These are phyloP conservation scores for Dromaius novaehollandiae DNA, from an alignment of 2,113 vertebrate species.

Conservation along the genomic window DNA sequence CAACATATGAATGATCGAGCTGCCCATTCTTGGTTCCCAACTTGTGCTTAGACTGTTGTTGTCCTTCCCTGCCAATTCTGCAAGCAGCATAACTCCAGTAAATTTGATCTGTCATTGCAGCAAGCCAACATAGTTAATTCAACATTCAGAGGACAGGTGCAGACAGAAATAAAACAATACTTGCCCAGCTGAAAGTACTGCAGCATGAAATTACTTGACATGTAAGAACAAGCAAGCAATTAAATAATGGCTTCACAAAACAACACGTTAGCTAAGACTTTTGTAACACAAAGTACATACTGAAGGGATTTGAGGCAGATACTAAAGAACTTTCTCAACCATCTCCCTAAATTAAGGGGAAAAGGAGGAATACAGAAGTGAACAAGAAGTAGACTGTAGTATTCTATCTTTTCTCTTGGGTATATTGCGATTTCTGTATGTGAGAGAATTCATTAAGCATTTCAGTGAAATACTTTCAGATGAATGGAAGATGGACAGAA, in stretches of 20 bases:
- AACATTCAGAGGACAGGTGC: slow-evolving; percentile 55
- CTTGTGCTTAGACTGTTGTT: neutral
- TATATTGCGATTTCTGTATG: neutral
- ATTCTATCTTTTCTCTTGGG: neutral
- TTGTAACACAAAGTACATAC: neutral
- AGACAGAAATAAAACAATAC: slow-evolving; percentile 65
- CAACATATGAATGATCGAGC: neutral
- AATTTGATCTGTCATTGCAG: slow-evolving; percentile 36
- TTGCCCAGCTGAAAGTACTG: slow-evolving; percentile 22
- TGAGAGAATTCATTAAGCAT: neutral
- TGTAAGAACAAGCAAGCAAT: neutral
- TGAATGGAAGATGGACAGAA: neutral
- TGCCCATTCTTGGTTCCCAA: neutral
- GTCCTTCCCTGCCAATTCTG: neutral
- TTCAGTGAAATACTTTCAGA: neutral
- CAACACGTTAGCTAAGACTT: neutral
- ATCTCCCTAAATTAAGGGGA: neutral
- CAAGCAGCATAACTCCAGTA: slow-evolving; percentile 4
- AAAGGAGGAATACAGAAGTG: neutral
- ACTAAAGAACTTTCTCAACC: neutral
- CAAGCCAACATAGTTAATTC: slow-evolving; percentile 41
- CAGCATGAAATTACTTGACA: neutral
- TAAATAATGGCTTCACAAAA: neutral
- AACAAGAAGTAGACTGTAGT: neutral
- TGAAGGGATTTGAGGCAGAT: neutral